Conservation (phyloP, 2,113 vertebrate species). For the Paramisgurnus dabryanus region DNA sequence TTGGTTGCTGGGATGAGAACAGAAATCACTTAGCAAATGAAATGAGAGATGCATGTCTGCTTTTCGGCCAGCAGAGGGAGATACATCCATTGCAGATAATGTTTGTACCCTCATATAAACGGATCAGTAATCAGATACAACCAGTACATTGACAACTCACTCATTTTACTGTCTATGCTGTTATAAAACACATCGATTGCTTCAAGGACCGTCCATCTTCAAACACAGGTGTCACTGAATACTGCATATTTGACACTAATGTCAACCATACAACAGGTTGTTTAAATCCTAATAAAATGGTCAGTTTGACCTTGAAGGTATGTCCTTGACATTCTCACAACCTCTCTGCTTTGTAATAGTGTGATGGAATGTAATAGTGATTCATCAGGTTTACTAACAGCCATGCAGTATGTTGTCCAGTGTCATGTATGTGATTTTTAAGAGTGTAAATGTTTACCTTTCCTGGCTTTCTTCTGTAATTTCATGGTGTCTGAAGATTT, state of each 20-base stretch:
- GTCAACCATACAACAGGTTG: not conserved
- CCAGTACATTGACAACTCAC: not conserved
- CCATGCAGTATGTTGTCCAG: not conserved
- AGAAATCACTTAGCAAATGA: constrained; percentile 57
- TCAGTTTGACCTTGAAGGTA: constrained; percentile 45
- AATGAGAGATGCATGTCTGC: constrained; percentile 43
- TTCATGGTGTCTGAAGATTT: constrained; percentile 97
- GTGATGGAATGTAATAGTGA: constrained; percentile 26
- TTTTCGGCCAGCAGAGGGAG: constrained; percentile 56
- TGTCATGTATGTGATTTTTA: too few species aligned
- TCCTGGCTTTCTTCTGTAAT: constrained; percentile 95
- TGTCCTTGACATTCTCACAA: constrained; percentile 34
- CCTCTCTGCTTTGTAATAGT: constrained; percentile 22
- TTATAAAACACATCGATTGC: not conserved
- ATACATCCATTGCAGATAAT: not conserved
- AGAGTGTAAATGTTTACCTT: constrained; percentile 78
- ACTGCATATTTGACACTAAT: not conserved
- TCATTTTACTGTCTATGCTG: not conserved
- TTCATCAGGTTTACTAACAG: not conserved
- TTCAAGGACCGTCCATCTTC: not conserved
- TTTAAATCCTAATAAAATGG: not conserved
- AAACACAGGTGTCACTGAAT: constrained; percentile 1
- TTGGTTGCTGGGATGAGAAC: constrained; percentile 55
- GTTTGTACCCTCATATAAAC: not conserved
- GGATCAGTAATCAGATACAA: not conserved